Evolutionary conservation across 2,113 vertebrate species (phyloP).

Genomic region (Buteo buteo): DNA sequence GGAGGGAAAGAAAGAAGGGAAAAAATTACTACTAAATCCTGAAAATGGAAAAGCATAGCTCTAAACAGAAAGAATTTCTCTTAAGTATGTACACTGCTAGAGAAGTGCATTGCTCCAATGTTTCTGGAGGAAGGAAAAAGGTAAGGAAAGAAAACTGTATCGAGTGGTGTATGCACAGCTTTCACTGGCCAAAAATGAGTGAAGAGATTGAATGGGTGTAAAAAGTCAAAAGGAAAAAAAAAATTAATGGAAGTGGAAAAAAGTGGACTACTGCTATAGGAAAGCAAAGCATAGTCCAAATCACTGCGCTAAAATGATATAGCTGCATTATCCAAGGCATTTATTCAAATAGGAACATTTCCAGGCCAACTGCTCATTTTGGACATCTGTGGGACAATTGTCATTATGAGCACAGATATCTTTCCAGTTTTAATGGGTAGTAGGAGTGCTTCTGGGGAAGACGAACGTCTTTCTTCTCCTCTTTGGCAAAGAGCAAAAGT

Average conservation of each 20-base stretch:
- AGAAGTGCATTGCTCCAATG: not conserved
- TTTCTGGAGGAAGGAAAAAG: not conserved
- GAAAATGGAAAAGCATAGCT: not conserved
- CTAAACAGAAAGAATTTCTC: not conserved
- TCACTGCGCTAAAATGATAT: not conserved
- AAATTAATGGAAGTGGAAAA: not conserved
- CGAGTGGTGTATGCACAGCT: accelerated
- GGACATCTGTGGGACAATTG: not conserved
- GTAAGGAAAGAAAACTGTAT: not conserved
- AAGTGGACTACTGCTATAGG: not conserved
- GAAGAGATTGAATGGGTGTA: not conserved
- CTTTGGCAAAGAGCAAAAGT: not conserved
- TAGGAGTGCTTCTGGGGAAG: not conserved
- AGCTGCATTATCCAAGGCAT: not conserved
- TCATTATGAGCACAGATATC: not conserved
- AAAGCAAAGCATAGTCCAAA: not conserved
- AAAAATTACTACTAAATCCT: not conserved
- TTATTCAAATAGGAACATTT: not conserved
- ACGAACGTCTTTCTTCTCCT: not conserved
- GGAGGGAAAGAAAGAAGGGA: not conserved
- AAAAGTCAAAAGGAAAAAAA: not conserved
- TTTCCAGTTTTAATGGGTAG: not conserved
- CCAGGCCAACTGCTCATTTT: not conserved
- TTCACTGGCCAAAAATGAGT: not conserved
- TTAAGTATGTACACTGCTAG: not conserved